A percentile compares a stretch with the other conserved stretches of the same genome.
Evolutionary conservation across 2,113 vertebrate genomes (phyloP).

Genomic region (Seriola aureovittata): DNA sequence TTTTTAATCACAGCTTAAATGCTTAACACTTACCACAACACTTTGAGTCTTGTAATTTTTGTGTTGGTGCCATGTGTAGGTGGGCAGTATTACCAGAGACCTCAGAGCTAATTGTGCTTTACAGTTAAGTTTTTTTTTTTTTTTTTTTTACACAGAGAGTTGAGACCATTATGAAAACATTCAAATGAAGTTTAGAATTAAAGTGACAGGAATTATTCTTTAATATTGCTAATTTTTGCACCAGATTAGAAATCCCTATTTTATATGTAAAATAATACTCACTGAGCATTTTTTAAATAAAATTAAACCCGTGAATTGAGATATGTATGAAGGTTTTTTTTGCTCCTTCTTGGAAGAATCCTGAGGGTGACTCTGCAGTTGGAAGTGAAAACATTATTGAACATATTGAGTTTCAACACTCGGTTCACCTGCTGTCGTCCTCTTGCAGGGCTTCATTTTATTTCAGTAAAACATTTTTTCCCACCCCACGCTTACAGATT

Average conservation of each 20-base stretch:
- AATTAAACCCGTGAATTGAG: conserved; percentile 5
- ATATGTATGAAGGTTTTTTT: background rate
- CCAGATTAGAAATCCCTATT: background rate
- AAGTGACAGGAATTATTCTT: background rate
- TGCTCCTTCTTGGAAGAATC: background rate
- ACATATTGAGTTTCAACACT: background rate
- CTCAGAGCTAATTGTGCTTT: background rate
- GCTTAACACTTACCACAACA: too few relatives aligned
- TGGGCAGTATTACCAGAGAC: background rate
- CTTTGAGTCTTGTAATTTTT: background rate
- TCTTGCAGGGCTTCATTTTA: conserved; percentile 4
- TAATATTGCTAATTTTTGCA: background rate
- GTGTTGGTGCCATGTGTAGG: background rate
- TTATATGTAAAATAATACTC: background rate
- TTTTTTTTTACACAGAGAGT: background rate
- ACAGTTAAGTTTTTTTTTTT: background rate
- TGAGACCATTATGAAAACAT: background rate
- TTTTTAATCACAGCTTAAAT: background rate
- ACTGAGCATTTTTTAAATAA: background rate
- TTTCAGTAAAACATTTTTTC: background rate
- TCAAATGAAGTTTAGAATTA: background rate
- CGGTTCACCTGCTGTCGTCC: background rate
- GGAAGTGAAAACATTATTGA: background rate
- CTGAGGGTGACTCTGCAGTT: background rate
- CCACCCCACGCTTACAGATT: background rate